Conservation (phyloP, 53 echinoderm and acorn worm genomes). For the Echinometra lucunter region DNA sequence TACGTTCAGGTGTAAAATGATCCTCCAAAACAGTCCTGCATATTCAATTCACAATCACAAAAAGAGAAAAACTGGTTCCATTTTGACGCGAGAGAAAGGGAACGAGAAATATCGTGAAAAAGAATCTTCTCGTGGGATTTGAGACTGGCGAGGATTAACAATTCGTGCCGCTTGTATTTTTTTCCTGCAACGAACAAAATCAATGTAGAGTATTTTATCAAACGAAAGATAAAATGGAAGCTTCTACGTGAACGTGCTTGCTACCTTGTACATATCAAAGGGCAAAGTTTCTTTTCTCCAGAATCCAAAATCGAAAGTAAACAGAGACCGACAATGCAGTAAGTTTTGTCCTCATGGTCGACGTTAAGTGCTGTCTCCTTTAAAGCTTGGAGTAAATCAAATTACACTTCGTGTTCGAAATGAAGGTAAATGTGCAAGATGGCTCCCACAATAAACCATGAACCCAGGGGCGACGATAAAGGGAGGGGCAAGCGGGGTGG, state of each 20-base stretch:
- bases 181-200: not conserved
- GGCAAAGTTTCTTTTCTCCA: constrained; percentile 13
- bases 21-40: not conserved
- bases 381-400: not conserved
- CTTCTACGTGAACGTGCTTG: not conserved
- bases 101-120: constrained; percentile 2
- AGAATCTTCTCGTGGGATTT: constrained; percentile 8
- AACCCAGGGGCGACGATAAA: not conserved
- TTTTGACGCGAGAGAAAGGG: not conserved
- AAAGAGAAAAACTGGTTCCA: not conserved
- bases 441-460: constrained; percentile 12
- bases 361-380: not conserved
- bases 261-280: not conserved
- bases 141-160: not conserved
- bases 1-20: constrained; percentile 36
- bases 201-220: not conserved
- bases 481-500: not conserved
- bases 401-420: constrained; percentile 3
- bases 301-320: constrained; percentile 14
- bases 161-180: not conserved
- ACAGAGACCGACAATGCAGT: not conserved
- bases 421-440: not conserved
- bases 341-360: not conserved
- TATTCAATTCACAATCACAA: not conserved
- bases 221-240: not conserved